These are phyloP conservation scores for Scaptomyza caliginosa DNA, from an alignment of 2,888 invertebrate species.

Conservation along the genomic window DNA sequence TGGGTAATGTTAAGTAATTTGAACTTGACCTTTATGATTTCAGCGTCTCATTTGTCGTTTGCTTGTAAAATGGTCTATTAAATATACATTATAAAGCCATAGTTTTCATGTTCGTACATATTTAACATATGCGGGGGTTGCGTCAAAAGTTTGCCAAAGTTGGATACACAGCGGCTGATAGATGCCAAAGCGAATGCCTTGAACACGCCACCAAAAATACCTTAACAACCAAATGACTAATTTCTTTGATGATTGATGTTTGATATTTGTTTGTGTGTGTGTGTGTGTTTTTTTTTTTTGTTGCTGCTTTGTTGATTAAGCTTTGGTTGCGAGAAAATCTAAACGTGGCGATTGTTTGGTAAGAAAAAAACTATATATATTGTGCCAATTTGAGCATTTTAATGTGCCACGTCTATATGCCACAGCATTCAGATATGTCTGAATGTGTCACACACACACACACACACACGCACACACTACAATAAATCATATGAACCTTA, in stretches of 20 bases:
- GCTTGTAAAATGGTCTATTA: slow-evolving; percentile 76
- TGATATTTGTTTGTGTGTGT: too few species aligned
- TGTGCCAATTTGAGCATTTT: slow-evolving; percentile 29
- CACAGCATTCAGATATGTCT: slow-evolving; percentile 1
- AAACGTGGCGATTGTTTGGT: slow-evolving; percentile 17
- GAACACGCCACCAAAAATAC: slow-evolving; percentile 45
- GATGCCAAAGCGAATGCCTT: slow-evolving; percentile 67
- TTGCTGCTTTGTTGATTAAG: slow-evolving; percentile 56
- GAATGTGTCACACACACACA: slow-evolving; percentile 28
- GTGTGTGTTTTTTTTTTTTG: slow-evolving; percentile 9
- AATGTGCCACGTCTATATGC: slow-evolving; percentile 34
- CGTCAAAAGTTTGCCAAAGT: slow-evolving; percentile 60
- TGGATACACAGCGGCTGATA: slow-evolving; percentile 13
- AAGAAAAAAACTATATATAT: background rate
- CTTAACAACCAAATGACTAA: slow-evolving; percentile 54
- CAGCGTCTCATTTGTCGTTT: slow-evolving; percentile 71
- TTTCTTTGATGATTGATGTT: slow-evolving; percentile 66
- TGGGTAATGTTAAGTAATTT: slow-evolving; percentile 57
- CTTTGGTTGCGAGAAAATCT: slow-evolving; percentile 21
- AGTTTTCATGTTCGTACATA: slow-evolving; percentile 20
- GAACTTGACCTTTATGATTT: slow-evolving; percentile 73
- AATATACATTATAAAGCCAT: slow-evolving; percentile 70
- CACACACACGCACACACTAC: slow-evolving; percentile 25
- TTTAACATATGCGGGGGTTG: slow-evolving; percentile 56
- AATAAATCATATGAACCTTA: slow-evolving; percentile 73